Evolutionary conservation across 2,888 invertebrate genomes (phyloP).

Genomic region (Erpobdella octoculata): DNA sequence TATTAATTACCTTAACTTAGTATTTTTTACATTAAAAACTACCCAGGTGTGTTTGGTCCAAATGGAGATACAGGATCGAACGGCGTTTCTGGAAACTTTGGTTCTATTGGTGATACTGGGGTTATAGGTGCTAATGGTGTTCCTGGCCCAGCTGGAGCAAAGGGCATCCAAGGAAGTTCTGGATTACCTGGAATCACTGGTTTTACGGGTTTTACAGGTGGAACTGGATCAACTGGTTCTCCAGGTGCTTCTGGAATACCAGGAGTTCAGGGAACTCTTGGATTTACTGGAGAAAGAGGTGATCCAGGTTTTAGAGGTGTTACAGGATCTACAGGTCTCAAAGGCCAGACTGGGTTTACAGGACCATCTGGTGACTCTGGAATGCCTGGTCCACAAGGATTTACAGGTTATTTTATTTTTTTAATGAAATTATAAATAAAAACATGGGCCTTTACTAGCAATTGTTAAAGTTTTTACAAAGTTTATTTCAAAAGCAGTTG

Average conservation of each 20-base stretch:
- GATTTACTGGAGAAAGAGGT: conserved; percentile 21
- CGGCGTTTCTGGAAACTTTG: conserved; percentile 17
- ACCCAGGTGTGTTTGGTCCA: conserved; percentile 29
- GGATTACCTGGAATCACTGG: conserved; percentile 29
- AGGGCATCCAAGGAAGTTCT: conserved; percentile 9
- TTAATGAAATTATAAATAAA: no score
- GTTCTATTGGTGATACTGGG: no score
- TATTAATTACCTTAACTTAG: no score
- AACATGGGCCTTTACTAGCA: no score
- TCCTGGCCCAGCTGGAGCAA: neutral
- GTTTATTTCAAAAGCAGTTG: no score
- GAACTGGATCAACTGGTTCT: conserved; percentile 17
- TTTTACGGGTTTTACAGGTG: conserved; percentile 25
- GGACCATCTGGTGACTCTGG: conserved; percentile 22
- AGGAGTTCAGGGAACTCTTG: conserved; percentile 15
- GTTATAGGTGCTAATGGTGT: neutral
- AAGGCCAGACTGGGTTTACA: conserved; percentile 26
- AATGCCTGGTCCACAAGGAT: neutral
- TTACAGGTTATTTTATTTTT: no score
- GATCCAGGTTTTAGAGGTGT: neutral
- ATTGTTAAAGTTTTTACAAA: no score
- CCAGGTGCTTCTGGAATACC: conserved; percentile 15
- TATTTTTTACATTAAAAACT: no score
- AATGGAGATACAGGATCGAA: conserved; percentile 25
- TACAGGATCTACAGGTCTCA: conserved; percentile 17